phyloP scores from a whole-genome alignment of 2,113 vertebrate genomes.

The Mustela lutreola region DNA sequence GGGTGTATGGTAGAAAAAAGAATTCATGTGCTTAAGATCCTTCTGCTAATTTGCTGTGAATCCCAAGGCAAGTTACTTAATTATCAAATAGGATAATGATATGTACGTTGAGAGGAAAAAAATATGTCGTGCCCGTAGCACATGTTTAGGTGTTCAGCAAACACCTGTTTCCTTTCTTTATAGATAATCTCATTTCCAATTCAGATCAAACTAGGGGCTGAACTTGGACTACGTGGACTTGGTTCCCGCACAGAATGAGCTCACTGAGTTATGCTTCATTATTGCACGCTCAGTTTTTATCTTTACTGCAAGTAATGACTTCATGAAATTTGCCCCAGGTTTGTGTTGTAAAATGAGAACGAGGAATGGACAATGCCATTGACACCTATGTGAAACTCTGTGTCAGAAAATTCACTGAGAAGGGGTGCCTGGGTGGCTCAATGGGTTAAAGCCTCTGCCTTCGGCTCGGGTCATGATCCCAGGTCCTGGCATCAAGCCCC shows the following conservation, averaged over 20 bases:
- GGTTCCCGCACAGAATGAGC: neutral
- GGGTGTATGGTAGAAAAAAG: neutral
- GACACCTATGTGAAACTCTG: neutral
- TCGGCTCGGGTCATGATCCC: no score
- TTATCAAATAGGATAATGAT: neutral
- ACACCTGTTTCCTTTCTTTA: neutral
- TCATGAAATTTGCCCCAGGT: neutral
- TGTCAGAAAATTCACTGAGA: neutral
- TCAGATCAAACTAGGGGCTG: neutral
- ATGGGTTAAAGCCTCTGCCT: no score
- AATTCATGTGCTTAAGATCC: neutral
- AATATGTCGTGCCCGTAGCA: neutral
- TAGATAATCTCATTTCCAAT: conserved; percentile 10
- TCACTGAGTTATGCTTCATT: neutral
- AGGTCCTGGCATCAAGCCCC: no score
- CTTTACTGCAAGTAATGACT: neutral
- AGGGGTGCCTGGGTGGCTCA: neutral
- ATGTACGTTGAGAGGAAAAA: neutral
- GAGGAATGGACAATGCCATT: neutral
- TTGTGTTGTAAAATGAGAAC: neutral
- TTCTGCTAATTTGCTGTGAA: neutral
- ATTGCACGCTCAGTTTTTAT: neutral
- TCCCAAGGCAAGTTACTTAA: neutral
- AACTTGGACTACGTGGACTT: neutral
- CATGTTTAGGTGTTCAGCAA: neutral